Conservation (phyloP, 2,888 invertebrate genomes). For the Nephrotoma flavescens region DNA sequence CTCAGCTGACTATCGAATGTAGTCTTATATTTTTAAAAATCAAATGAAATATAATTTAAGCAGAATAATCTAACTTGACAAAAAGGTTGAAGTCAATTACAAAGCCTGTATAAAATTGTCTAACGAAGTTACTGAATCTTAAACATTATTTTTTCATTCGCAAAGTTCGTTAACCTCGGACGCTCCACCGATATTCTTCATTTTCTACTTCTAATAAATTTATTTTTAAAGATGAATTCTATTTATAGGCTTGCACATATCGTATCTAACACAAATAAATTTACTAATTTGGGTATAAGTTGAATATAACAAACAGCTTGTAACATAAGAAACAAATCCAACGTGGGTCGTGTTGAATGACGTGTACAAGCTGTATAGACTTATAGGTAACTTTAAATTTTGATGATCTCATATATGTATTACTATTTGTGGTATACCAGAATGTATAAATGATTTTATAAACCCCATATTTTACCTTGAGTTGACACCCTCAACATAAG, state of each 20-base stretch:
- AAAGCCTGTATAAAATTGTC: too few relatives aligned
- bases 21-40: too few relatives aligned
- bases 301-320: neutral
- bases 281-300: neutral
- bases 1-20: too few relatives aligned
- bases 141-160: neutral
- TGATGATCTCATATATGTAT: neutral
- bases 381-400: neutral
- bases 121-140: too few relatives aligned
- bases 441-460: too few relatives aligned
- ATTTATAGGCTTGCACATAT: neutral
- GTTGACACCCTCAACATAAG: neutral
- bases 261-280: neutral
- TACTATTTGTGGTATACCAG: neutral
- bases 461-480: too few relatives aligned
- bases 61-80: too few relatives aligned
- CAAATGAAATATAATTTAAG: too few relatives aligned
- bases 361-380: neutral
- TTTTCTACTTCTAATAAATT: neutral
- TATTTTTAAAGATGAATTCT: neutral
- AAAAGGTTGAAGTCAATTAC: too few relatives aligned
- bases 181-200: neutral
- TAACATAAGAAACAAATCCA: neutral
- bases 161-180: neutral
- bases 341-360: neutral